Evolutionary conservation across 2,797 vertebrate species (phyloP).

Genomic region (Sebastiscus tertius): DNA sequence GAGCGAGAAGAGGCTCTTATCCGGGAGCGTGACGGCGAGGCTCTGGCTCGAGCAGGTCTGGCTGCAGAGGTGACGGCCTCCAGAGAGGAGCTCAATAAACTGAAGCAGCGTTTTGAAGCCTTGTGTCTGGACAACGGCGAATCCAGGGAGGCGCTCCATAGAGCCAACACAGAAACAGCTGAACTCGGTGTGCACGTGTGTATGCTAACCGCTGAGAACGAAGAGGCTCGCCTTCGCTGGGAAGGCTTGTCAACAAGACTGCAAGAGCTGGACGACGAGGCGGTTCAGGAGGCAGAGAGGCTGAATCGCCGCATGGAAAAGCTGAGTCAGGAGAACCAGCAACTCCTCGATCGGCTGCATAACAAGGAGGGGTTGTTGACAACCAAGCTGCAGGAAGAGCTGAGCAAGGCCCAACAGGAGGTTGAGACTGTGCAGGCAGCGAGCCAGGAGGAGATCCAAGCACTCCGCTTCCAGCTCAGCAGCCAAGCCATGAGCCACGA

Average conservation of each 20-base stretch:
- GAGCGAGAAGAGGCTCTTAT: conserved; percentile 81
- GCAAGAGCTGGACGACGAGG: conserved; percentile 75
- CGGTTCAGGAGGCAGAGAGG: conserved; percentile 71
- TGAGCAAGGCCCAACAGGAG: conserved; percentile 75
- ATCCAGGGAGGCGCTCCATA: conserved; percentile 87
- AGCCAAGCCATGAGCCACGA: conserved; percentile 83
- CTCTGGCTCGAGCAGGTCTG: conserved; percentile 72
- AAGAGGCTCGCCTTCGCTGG: conserved; percentile 81
- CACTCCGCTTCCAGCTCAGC: conserved; percentile 87
- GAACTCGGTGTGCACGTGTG: conserved; percentile 91
- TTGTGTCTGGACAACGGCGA: conserved; percentile 85
- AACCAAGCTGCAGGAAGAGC: conserved; percentile 35
- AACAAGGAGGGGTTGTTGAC: conserved; percentile 58
- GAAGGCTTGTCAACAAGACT: conserved; percentile 75
- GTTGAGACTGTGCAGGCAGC: conserved; percentile 74
- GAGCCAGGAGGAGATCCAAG: conserved; percentile 83
- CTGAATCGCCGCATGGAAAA: conserved; percentile 75
- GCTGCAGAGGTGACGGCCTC: conserved; percentile 76
- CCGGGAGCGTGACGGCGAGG: conserved; percentile 77
- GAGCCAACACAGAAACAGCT: conserved; percentile 89
- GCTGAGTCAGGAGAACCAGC: conserved; percentile 83
- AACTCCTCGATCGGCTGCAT: conserved; percentile 79
- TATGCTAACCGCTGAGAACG: conserved; percentile 86
- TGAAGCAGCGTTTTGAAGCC: conserved; percentile 77
- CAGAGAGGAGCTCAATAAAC: conserved; percentile 81